These are phyloP conservation scores for Sturnira hondurensis DNA, from an alignment of 2,113 vertebrate genomes.

Conservation along the genomic window DNA sequence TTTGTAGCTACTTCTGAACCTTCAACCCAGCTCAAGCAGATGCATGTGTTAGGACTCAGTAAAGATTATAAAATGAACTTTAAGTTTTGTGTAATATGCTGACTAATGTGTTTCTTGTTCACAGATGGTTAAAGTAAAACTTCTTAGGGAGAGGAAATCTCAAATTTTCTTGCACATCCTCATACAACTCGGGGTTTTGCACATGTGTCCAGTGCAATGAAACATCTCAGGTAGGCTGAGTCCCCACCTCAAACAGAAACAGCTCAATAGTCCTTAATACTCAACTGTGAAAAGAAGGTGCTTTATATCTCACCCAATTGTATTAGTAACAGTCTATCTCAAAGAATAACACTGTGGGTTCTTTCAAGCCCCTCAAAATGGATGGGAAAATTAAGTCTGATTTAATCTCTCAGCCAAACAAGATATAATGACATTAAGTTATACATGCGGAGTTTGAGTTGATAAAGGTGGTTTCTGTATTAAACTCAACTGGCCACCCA, in stretches of 20 bases:
- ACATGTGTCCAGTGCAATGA: not conserved
- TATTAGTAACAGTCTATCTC: not conserved
- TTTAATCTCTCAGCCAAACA: slow-evolving; percentile 61
- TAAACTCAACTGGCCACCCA: slow-evolving; percentile 48
- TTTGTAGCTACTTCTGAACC: not conserved
- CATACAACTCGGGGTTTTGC: not conserved
- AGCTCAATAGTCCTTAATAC: not conserved
- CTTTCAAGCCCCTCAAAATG: slow-evolving; percentile 52
- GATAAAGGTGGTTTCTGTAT: slow-evolving; percentile 62
- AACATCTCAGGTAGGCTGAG: not conserved
- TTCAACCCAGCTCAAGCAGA: not conserved
- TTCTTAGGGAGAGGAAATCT: not conserved
- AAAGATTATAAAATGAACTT: not conserved
- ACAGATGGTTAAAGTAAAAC: not conserved
- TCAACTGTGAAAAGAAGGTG: not conserved
- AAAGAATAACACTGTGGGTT: slow-evolving; percentile 56
- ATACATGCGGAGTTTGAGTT: slow-evolving; percentile 65
- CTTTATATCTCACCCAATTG: not conserved
- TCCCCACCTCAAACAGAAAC: not conserved
- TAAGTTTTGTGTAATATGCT: not conserved
- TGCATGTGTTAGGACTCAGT: not conserved
- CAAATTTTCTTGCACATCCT: not conserved
- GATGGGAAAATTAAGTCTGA: slow-evolving; percentile 69
- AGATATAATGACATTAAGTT: slow-evolving; percentile 71
- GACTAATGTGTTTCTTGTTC: not conserved